Percentiles rank a stretch among this genome's conserved stretches.
phyloP scores from a whole-genome alignment of 2,113 vertebrate species.

The Murina feae region DNA sequence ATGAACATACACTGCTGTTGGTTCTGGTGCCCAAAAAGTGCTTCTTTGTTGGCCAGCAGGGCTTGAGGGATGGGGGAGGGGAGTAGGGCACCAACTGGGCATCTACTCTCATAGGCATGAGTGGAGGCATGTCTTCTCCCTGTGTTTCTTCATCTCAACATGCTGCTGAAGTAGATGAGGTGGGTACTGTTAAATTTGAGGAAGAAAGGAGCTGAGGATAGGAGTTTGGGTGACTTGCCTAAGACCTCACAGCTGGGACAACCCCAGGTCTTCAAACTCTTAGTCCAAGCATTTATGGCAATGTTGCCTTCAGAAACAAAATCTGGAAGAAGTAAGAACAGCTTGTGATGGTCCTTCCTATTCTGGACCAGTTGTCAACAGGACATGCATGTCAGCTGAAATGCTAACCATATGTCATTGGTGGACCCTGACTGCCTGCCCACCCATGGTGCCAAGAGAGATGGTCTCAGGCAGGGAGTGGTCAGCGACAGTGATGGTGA shows the following conservation, averaged over 20 bases:
- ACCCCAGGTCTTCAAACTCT: neutral
- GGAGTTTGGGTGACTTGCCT: neutral
- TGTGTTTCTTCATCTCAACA: neutral
- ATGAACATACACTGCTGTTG: neutral
- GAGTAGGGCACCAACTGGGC: neutral
- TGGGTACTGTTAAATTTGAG: fast-evolving
- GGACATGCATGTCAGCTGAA: neutral
- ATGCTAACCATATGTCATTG: neutral
- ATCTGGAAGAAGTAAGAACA: neutral
- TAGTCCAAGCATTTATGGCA: neutral
- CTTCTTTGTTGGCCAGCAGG: neutral
- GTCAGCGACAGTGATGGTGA: neutral
- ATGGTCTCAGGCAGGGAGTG: neutral
- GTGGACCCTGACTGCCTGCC: neutral
- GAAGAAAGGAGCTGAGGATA: neutral
- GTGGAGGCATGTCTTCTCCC: neutral
- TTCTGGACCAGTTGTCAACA: neutral
- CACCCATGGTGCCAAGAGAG: neutral
- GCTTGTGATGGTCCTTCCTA: neutral
- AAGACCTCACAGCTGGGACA: neutral
- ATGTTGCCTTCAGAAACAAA: neutral
- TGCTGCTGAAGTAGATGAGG: neutral
- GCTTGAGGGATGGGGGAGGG: neutral
- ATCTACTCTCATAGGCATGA: neutral
- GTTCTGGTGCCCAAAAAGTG: neutral